These are phyloP conservation scores for Drosophila mulleri DNA, from an alignment of 2,888 invertebrate species.

Conservation along the genomic window DNA sequence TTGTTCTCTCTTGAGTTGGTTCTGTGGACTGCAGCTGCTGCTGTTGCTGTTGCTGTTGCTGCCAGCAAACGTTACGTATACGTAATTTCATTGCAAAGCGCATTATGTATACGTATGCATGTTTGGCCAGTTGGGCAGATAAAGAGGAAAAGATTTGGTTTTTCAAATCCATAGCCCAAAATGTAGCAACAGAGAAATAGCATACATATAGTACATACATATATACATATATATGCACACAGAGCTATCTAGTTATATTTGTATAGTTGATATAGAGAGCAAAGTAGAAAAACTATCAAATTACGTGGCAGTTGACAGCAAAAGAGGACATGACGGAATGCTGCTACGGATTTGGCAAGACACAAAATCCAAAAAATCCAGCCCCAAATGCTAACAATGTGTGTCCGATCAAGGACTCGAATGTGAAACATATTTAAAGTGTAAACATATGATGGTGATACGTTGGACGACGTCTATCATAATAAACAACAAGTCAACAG, in stretches of 20 bases:
- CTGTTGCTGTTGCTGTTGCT: slow-evolving; percentile 20
- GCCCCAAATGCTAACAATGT: slow-evolving; percentile 37
- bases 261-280: slow-evolving; percentile 55
- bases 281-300: slow-evolving; percentile 79
- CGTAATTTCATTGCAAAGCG: slow-evolving; percentile 70
- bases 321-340: slow-evolving; percentile 9
- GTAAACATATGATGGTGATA: slow-evolving; percentile 46
- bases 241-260: slow-evolving; percentile 58
- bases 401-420: slow-evolving; percentile 14
- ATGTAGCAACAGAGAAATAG: not conserved
- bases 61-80: slow-evolving; percentile 61
- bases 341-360: slow-evolving; percentile 19
- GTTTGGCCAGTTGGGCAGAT: slow-evolving; percentile 21
- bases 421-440: slow-evolving; percentile 61
- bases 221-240: slow-evolving; percentile 1
- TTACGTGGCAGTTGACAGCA: slow-evolving; percentile 70
- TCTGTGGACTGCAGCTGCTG: not conserved
- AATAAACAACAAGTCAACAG: slow-evolving; percentile 18
- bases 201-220: slow-evolving; percentile 3
- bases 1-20: not conserved
- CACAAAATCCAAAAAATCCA: slow-evolving; percentile 44
- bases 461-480: slow-evolving; percentile 32
- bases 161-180: slow-evolving; percentile 49
- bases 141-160: slow-evolving; percentile 1
- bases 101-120: slow-evolving; percentile 56